phyloP scores from a whole-genome alignment of 2,797 vertebrate species.

The Liparis tanakae region DNA sequence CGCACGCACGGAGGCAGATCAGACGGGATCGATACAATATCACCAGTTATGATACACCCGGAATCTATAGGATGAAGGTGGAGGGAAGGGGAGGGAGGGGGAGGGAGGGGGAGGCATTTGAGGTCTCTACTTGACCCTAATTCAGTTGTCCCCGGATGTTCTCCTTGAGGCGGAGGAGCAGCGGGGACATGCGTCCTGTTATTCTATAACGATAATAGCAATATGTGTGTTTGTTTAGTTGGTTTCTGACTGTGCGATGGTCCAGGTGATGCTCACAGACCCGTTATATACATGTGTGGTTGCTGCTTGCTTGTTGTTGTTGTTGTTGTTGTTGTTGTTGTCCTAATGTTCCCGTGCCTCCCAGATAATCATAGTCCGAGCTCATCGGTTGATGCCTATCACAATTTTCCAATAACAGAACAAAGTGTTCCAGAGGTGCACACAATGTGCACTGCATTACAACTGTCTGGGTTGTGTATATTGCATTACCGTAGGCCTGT shows the following conservation, averaged over 20 bases:
- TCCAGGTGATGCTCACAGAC: not conserved
- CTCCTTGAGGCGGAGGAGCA: not conserved
- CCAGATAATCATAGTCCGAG: not conserved
- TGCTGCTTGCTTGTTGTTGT: not conserved
- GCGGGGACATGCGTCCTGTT: not conserved
- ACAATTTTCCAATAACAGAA: conserved; percentile 5
- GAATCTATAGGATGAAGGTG: not conserved
- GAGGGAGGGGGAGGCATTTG: not conserved
- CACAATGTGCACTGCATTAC: conserved; percentile 35
- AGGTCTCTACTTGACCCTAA: not conserved
- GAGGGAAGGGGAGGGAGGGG: not conserved
- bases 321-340: not conserved
- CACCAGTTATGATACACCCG: conserved; percentile 4
- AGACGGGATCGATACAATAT: conserved; percentile 32
- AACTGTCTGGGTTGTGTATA: conserved; percentile 12
- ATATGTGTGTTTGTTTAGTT: not conserved
- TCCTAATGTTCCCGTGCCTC: not conserved
- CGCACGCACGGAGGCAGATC: conserved; percentile 24
- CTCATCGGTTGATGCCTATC: not conserved
- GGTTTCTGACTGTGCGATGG: not conserved
- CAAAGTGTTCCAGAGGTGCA: conserved; percentile 15
- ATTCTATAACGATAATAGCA: not conserved
- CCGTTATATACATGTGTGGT: not conserved
- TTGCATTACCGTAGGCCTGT: conserved; percentile 20
- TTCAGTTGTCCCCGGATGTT: not conserved